Conservation (phyloP, 2,113 vertebrate genomes). For the Hiodon tergisus region DNA sequence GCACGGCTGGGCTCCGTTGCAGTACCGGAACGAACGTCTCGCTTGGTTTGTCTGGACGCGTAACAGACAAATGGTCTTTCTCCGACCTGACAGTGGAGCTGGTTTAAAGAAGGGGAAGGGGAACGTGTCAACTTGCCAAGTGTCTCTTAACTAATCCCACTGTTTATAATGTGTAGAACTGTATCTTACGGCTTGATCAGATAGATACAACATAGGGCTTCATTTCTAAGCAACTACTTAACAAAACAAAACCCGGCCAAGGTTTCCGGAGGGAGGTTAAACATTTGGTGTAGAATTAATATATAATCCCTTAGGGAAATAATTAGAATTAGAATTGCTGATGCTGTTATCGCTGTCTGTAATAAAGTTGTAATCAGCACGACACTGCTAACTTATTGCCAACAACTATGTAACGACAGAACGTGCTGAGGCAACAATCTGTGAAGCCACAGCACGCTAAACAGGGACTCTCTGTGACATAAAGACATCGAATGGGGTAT, state of each 20-base stretch:
- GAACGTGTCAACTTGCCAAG: slow-evolving; percentile 19
- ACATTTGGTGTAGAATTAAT: background rate
- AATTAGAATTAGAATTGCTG: background rate
- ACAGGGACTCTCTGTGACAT: too few species aligned
- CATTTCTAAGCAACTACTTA: slow-evolving; percentile 32
- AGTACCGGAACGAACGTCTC: too few species aligned
- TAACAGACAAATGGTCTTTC: background rate
- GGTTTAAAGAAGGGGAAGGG: background rate
- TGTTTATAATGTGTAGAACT: slow-evolving; percentile 17
- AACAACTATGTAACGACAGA: too few species aligned
- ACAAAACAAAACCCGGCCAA: slow-evolving; percentile 20
- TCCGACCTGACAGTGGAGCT: background rate
- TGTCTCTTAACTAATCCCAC: slow-evolving; percentile 26
- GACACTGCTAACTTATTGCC: too few species aligned
- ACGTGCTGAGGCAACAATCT: too few species aligned
- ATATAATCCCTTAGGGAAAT: background rate
- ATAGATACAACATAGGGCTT: slow-evolving; percentile 18
- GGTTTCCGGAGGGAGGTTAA: background rate
- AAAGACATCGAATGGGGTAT: too few species aligned
- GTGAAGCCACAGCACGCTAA: too few species aligned
- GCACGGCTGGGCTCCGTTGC: too few species aligned
- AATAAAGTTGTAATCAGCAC: too few species aligned
- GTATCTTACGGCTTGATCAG: slow-evolving; percentile 16
- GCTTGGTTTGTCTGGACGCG: background rate
- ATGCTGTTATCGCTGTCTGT: background rate